Evolutionary conservation across 23 tunicate genomes (phyloP).

Genomic region (Diplosoma virens): DNA sequence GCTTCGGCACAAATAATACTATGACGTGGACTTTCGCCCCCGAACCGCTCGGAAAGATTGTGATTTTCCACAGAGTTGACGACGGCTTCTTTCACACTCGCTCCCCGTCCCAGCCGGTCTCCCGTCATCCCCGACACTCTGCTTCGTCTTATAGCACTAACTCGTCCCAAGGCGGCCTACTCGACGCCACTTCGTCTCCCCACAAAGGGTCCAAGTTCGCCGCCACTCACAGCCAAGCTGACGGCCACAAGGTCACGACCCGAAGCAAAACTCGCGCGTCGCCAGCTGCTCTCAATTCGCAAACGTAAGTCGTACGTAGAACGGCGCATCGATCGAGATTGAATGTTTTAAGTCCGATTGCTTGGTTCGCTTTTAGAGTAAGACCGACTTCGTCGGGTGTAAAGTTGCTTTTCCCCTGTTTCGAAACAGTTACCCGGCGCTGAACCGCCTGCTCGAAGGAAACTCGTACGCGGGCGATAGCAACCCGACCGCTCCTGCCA

Average conservation of each 20-base stretch:
- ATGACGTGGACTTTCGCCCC: too few species aligned
- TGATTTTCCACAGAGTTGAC: constrained; percentile 18
- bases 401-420: background rate
- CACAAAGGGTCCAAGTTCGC: constrained; percentile 59
- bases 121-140: constrained; percentile 38
- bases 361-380: background rate
- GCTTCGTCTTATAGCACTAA: constrained; percentile 19
- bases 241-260: constrained; percentile 53
- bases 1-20: too few species aligned
- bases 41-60: too few species aligned
- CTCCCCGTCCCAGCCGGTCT: constrained; percentile 61
- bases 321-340: background rate
- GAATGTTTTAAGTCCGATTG: too few species aligned
- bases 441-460: constrained; percentile 50
- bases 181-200: constrained; percentile 50
- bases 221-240: constrained; percentile 36
- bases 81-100: constrained; percentile 40
- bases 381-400: background rate
- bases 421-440: constrained; percentile 50
- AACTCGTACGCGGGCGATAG: background rate
- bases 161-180: background rate
- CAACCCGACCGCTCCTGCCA: constrained; percentile 2
- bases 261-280: constrained; percentile 72
- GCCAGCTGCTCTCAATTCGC: constrained; percentile 41
- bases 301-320: constrained; percentile 26